Base-by-base conservation (phyloP, 2,113 vertebrate species). In the Lasiurus cinereus region DNA sequence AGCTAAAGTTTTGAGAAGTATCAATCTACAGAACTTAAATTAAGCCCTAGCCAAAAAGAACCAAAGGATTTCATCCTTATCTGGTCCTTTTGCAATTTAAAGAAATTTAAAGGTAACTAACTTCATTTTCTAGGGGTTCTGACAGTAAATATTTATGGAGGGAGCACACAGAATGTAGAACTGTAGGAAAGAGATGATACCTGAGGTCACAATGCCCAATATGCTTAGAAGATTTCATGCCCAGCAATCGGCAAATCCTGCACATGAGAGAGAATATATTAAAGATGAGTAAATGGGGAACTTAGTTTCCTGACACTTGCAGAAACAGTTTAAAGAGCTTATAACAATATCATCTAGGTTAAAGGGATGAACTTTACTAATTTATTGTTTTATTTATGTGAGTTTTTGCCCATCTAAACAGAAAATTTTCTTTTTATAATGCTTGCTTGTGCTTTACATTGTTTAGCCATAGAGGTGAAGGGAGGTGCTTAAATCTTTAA, bases 281-380 rank as follows among this genome's bases (percentile, higher is more conserved):
- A 27, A 91, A 31, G 43, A 70, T 39, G 19, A 77, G 14, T 56
- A 73, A 83, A 19, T 39, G 21, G 19, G 16, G 46, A 78, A 85
- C 29, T 88, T 95, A 69, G 33, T 83, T 84, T 88, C 66, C 64
- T 94, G 88, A 90, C 83, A 90, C 78, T 93, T 95, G 62, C 48
- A 50, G 77, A 85, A 59, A 88, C 67, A 73, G 86, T 90, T 93
- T 66, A 86, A 84, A 95, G 33, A 93, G n/a, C 54, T 78, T 86
- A 10, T 31, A 70, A 91, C 56, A 82, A 19, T 72, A 83, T 80
- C 67, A 70, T 62, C 72, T 85, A 59, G 39, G 69, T 86, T 82
- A 89, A 70, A 91, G n/a, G 16, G 48, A 94, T 86, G 29, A 92
- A 88, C 78, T 91, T 94, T 95, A 88, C 33, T 72, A 73, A 83